These are phyloP conservation scores for Chaetorhynchus papuensis DNA, from an alignment of 2,113 vertebrate species.

Conservation along the genomic window DNA sequence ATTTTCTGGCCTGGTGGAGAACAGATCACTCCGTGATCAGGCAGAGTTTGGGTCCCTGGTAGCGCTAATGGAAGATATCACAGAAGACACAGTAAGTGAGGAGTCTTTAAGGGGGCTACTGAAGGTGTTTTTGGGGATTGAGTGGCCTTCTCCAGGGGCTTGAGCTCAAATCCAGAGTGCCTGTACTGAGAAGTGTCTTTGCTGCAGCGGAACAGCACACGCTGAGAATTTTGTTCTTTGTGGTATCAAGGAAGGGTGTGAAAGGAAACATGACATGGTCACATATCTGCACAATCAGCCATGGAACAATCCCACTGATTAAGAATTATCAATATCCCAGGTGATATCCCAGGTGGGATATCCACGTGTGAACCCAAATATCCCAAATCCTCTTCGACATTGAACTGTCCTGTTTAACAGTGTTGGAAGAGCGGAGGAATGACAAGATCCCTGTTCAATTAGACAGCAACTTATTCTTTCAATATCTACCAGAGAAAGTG, in stretches of 20 bases:
- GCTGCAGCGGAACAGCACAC: background rate
- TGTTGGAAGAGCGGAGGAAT: background rate
- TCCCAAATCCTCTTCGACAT: background rate
- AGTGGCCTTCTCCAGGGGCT: background rate
- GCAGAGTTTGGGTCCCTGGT: background rate
- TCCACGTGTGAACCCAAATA: background rate
- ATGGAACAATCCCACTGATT: background rate
- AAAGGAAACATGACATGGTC: background rate
- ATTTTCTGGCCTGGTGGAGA: slow-evolving; percentile 60
- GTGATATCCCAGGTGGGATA: background rate
- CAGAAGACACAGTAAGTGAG: background rate
- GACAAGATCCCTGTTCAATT: background rate
- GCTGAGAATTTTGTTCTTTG: background rate
- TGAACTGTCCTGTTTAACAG: background rate
- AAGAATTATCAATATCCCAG: background rate
- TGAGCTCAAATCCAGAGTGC: background rate
- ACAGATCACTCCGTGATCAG: slow-evolving; percentile 33
- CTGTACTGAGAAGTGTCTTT: background rate
- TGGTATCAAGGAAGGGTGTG: background rate
- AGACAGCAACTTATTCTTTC: background rate
- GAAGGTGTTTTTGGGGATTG: slow-evolving; percentile 31
- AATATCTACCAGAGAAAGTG: background rate
- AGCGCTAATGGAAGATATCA: slow-evolving; percentile 24
- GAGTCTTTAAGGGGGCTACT: background rate
- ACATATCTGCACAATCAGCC: background rate